Percentiles rank a stretch among this genome's conserved stretches.
Conservation (phyloP, 1,140 invertebrate species). For the Sogatella furcifera region DNA sequence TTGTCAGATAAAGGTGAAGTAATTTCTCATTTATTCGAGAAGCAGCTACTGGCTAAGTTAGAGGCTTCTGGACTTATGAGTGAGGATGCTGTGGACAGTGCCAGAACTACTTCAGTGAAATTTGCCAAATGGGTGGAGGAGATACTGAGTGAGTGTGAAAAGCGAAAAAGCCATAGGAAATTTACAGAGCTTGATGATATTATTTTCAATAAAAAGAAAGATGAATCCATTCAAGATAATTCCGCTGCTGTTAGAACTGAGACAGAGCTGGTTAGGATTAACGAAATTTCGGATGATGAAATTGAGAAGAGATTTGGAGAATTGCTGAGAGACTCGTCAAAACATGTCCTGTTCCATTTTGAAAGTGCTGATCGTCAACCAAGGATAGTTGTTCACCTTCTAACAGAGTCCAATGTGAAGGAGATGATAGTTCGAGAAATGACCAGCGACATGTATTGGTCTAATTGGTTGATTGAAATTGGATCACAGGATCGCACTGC, state of each 20-base stretch:
- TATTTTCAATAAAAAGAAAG: too few relatives aligned
- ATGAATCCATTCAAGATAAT: too few relatives aligned
- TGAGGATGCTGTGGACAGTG: neutral
- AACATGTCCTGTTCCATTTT: neutral
- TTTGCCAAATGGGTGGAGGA: neutral
- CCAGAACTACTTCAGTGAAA: neutral
- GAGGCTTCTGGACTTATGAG: neutral
- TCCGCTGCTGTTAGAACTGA: too few relatives aligned
- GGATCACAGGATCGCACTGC: neutral
- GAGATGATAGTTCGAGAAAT: neutral
- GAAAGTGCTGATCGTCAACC: neutral
- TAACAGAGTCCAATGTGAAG: neutral
- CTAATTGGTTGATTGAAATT: neutral
- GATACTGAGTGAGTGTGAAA: neutral
- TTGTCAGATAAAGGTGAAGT: neutral
- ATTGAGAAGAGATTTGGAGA: neutral
- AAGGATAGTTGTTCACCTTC: neutral
- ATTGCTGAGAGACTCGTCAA: neutral
- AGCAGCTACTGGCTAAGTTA: neutral
- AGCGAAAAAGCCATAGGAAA: neutral
- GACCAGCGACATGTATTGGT: neutral
- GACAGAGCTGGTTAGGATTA: neutral
- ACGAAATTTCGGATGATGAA: neutral
- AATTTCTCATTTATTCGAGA: neutral
- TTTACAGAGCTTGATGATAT: neutral